phyloP scores from a whole-genome alignment of 2,113 vertebrate species.

The Myotis lucifugus region DNA sequence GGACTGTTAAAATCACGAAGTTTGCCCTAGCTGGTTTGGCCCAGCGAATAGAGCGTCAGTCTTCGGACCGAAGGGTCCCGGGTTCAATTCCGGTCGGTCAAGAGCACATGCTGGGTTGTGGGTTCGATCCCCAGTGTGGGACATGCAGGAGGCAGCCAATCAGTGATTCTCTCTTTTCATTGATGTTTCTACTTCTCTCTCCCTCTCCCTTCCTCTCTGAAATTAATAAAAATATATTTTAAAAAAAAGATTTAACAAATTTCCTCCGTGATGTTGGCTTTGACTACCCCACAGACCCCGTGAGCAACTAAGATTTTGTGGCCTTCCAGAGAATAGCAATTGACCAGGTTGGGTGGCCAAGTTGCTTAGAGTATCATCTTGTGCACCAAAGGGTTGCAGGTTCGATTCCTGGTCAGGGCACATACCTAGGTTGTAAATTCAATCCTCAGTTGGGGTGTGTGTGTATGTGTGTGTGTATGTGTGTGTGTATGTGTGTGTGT shows the following conservation, averaged over 20 bases:
- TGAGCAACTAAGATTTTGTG: not conserved
- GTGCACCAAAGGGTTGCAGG: not conserved
- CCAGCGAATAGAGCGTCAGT: too few species aligned
- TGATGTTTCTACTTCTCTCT: too few species aligned
- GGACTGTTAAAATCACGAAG: not conserved
- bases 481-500: too few species aligned
- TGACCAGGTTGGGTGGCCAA: not conserved
- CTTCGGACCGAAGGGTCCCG: too few species aligned
- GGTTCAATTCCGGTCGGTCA: too few species aligned
- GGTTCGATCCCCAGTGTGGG: too few species aligned
- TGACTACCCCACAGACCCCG: not conserved
- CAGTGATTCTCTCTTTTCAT: too few species aligned
- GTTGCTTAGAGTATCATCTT: not conserved
- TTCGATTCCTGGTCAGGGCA: not conserved
- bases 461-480: too few species aligned
- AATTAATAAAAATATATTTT: not conserved
- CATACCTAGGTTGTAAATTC: not conserved
- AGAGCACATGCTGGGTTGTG: too few species aligned
- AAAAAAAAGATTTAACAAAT: not conserved
- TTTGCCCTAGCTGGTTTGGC: not conserved
- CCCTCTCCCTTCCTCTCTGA: too few species aligned
- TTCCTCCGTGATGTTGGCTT: not conserved
- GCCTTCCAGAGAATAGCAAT: not conserved
- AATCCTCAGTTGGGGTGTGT: not conserved
- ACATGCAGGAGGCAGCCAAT: too few species aligned